Evolutionary conservation across 1,140 invertebrate genomes (phyloP).

Genomic region (Cydia splendana): DNA sequence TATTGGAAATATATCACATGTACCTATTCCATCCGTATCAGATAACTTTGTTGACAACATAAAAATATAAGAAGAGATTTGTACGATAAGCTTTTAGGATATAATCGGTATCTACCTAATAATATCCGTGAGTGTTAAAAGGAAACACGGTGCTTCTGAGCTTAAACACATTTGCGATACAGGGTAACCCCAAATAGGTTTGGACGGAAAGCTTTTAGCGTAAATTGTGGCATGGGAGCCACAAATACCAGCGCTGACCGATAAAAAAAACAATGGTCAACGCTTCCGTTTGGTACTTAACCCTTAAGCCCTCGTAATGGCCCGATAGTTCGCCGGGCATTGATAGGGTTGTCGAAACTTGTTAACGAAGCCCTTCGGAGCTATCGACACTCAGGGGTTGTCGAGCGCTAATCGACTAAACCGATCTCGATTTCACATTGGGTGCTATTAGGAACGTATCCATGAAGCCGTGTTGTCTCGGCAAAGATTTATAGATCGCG

Average conservation of each 20-base stretch:
- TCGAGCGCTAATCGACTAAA: conserved; percentile 25
- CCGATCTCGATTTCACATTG: conserved; percentile 21
- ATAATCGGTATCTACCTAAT: background rate
- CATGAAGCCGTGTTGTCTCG: conserved; percentile 19
- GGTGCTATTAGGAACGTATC: conserved; percentile 22
- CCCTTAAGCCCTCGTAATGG: conserved; percentile 4
- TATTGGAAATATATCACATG: conserved; percentile 16
- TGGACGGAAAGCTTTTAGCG: conserved; percentile 29
- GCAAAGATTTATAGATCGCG: conserved; percentile 17
- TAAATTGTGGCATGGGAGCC: background rate
- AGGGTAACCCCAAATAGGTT: conserved; percentile 24
- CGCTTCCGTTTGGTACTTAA: background rate
- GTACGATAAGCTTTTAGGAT: background rate
- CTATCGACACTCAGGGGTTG: conserved; percentile 1
- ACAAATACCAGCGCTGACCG: conserved; percentile 15
- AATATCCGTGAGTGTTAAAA: background rate
- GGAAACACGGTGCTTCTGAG: background rate
- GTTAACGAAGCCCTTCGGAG: conserved; percentile 26
- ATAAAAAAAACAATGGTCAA: conserved; percentile 32
- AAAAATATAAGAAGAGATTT: background rate
- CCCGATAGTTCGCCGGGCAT: background rate
- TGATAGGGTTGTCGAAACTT: conserved; percentile 30
- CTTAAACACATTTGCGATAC: conserved; percentile 24
- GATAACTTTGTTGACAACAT: background rate
- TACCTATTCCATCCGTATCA: background rate